Evolutionary conservation across 1,140 invertebrate genomes (phyloP).

Genomic region (Drosophila santomea): DNA sequence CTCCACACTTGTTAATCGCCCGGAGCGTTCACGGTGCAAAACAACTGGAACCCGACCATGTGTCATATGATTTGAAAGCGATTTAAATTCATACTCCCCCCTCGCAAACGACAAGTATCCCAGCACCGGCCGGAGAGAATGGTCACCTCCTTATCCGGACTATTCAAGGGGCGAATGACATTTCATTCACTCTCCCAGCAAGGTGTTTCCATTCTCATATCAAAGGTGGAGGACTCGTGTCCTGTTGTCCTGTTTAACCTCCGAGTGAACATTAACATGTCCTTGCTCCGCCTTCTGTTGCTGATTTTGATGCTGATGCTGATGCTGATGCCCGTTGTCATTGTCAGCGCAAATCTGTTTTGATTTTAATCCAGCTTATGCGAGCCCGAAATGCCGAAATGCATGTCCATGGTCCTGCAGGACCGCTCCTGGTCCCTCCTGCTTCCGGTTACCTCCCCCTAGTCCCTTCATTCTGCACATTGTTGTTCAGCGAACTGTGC

Average conservation of each 20-base stretch:
- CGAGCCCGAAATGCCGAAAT: constrained; percentile 38
- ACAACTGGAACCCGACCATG: constrained; percentile 28
- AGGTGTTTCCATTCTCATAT: constrained; percentile 52
- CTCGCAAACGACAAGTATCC: constrained; percentile 5
- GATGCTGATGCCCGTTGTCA: constrained; percentile 31
- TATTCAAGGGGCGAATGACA: constrained; percentile 32
- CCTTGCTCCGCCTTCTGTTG: constrained; percentile 1
- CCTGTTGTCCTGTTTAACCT: constrained; percentile 46
- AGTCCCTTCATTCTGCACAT: constrained; percentile 14
- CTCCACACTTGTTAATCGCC: constrained; percentile 48
- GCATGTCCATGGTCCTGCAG: constrained; percentile 47
- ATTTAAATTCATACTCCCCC: constrained; percentile 40
- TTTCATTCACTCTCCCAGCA: constrained; percentile 44
- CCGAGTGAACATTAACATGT: constrained; percentile 49
- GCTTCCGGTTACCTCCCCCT: constrained; percentile 7
- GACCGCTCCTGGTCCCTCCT: background rate
- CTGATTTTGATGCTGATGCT: constrained; percentile 3
- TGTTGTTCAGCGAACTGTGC: constrained; percentile 65
- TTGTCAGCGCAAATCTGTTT: constrained; percentile 55
- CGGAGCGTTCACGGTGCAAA: constrained; percentile 27
- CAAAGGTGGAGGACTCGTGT: constrained; percentile 26
- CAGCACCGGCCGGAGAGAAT: background rate
- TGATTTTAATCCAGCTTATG: constrained; percentile 56
- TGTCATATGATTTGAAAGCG: constrained; percentile 43
- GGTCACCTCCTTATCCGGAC: constrained; percentile 2